Evolutionary conservation across 1,140 invertebrate genomes (phyloP), one percentile per base, ranked within the genome.

Genomic region (Heliconius hermathena): DNA sequence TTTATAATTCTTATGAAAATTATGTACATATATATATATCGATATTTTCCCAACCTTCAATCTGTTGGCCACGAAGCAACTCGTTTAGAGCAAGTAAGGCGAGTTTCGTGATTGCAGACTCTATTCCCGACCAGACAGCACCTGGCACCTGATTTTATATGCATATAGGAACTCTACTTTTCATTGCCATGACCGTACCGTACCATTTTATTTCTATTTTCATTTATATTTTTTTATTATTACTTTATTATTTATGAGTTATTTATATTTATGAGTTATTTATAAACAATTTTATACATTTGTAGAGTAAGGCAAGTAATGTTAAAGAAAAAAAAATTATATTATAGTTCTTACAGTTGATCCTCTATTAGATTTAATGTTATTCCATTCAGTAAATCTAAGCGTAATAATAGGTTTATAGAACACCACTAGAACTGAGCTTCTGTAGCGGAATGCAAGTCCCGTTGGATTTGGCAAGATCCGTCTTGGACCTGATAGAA

Each of bases 81-180:
- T 66, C 22, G 60, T 66, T 66, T 26, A 29, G 22, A 29, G n/a
- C 60, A 13, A 29, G 26, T 66, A 66, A 26, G 13, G 26, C 26
- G 26, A 66, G 26, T 66, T 66, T 66, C 60, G 11, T 66, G 60
- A 66, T 66, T 4, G 60, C 60, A 66, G 22, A 66, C 60, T 29
- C 82, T 78, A 81, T 87, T 87, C 86, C 84, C 83, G 84, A 84
- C 83, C 80, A 80, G 81, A 80, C 82, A 79, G 83, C 85, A 87
- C 79, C 82, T 81, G 78, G 66, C 81, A 74, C 73, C 78, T 79
- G 11, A 9, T 29, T 66, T 18, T 66, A 66, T 1, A 29, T 5
- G 26, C 60, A 22, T 26, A 66, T 66, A 66, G 2, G 13, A 26
- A 9, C 60, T 66, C 13, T 29, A 66, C 60, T 29, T 66, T 66